Base-by-base conservation (phyloP, 2,113 vertebrate genomes). In the Terrapene triunguis region DNA sequence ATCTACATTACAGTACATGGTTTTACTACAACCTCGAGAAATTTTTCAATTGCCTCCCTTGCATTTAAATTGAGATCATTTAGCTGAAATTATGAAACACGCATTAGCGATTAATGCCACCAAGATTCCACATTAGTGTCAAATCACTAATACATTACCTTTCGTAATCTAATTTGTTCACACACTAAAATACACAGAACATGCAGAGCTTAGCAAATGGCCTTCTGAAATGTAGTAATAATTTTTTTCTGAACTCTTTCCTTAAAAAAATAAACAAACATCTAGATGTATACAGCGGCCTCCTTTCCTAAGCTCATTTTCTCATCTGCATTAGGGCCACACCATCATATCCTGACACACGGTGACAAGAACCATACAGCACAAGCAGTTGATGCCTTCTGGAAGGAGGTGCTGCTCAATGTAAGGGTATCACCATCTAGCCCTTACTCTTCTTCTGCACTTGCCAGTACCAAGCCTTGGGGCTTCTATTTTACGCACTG, bases 111-210 rank as follows among this genome's bases (percentile, higher is more conserved):
- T 94, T 95, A 97, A 96, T 82, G 92, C 89, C 95, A 96, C 96
- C 87, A 88, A 97, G 93, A 94, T 95, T 92, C 96, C 89, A 94
- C 89, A 97, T 92, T 89, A 92, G 94, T 95, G 94, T 95, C 92
- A 96, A 95, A 87, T 94, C 90, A 91, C 90, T 86, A 97, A 97
- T 97, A 94, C 97, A 94, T 92, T 94, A 93, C 88, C 87, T 97
- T 97, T 96, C 89, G 94, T 95, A 94, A 96, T 91, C 94, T 96
- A 84, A 90, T 95, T 97, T 93, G 93, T 88, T 95, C 96, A 96
- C 95, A 94, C 92, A 96, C 93, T 96, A 96, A 98, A 96, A 95
- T 96, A 97, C 90, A 95, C 94, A 97, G 81, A 96, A 97, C 96
- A 96, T 93, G 89, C 90, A 94, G 84, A 97, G 88, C 82, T 93